Evolutionary conservation across 2,797 vertebrate species (phyloP), one percentile per base, ranked within the genome.

Genomic region (Catostomus latipinnis): DNA sequence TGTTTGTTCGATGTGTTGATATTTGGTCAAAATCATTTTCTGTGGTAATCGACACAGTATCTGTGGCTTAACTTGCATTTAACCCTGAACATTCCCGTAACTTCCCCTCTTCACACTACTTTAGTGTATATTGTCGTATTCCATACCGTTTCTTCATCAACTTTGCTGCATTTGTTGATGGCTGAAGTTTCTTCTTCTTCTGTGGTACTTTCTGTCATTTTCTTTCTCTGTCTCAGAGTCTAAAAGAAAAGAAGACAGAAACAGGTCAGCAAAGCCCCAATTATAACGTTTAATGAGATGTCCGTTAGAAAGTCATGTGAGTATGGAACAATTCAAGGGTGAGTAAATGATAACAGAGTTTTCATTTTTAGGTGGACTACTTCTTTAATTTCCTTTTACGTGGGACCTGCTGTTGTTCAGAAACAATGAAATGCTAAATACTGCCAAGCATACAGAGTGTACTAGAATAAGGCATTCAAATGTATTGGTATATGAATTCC

Each of bases 141-240:
- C 14, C 83, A 71, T 66, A 88, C 87, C 72, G 79, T 85, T 68
- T 87, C 79, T 49, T 84, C 81, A 8, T 88, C 60, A 0, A 88
- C 87, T 86, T 86, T 87, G 65, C 61, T 84, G 87, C 87, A 88
- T 76, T 80, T 86, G 66, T 74, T 81, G 66, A 86, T 82, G 50
- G 46, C 85, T 0, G 78, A 80, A 4, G 8, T 56, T 65, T 84
- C 84, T 18, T 85, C 83, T 78, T 76, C 73, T 54, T 74, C 49
- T 49, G 22, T 66, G 12, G 60, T 71, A 66, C 49, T 60, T 43
- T 84, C 81, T 48, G 58, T 22, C 0, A 69, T 68, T 67, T 84
- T 87, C 80, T 80, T 83, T 63, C 87, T 84, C 68, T 73, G 82
- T 84, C 82, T 78, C 60, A 86, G 71, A 56, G 82, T 83, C 87